phyloP scores from a whole-genome alignment of 1,140 invertebrate species.

The Zaprionus camerounensis region DNA sequence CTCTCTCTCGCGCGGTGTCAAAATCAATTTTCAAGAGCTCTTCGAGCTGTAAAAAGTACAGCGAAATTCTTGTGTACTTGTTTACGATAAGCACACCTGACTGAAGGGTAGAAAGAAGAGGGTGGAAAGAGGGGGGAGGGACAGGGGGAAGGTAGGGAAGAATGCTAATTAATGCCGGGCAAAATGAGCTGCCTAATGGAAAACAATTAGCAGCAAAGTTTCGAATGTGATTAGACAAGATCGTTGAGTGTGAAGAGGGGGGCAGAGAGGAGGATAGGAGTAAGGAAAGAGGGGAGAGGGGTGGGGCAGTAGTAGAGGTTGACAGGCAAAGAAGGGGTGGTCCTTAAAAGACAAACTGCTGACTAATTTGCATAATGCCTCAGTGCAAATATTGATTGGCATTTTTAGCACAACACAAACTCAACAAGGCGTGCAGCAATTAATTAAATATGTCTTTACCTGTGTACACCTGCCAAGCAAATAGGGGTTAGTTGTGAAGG shows the following conservation, averaged over 20 bases:
- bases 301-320: conserved; percentile 30
- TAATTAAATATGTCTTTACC: conserved; percentile 26
- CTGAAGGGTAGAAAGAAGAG: background rate
- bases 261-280: background rate
- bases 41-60: conserved; percentile 21
- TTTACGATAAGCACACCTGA: conserved; percentile 30
- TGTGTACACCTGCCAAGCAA: background rate
- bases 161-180: conserved; percentile 63
- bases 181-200: conserved; percentile 59
- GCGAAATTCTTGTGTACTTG: conserved; percentile 25
- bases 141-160: background rate
- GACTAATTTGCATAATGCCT: conserved; percentile 48
- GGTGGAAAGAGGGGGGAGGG: background rate
- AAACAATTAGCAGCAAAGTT: conserved; percentile 61
- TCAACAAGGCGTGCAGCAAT: conserved; percentile 23
- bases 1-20: conserved; percentile 57
- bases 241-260: background rate
- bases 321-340: background rate
- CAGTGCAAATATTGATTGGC: conserved; percentile 35
- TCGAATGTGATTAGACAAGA: conserved; percentile 35
- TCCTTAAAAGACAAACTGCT: background rate
- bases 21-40: conserved; percentile 65
- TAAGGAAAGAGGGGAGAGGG: no score
- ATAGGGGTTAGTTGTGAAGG: background rate
- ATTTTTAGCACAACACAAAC: conserved; percentile 13